Evolutionary conservation across 2,888 invertebrate species (phyloP).

Genomic region (Sarcophaga carnaria): DNA sequence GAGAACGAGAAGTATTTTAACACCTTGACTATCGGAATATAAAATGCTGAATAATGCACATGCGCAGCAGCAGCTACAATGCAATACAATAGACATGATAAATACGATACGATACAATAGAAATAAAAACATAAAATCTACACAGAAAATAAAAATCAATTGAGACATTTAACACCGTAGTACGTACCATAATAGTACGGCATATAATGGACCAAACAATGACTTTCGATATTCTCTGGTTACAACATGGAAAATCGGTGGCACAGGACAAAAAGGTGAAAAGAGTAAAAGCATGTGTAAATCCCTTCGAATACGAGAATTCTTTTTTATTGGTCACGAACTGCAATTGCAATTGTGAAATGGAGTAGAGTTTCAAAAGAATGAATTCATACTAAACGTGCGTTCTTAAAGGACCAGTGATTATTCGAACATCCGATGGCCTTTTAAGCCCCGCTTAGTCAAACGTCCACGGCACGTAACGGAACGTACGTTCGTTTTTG

Average conservation of each 20-base stretch:
- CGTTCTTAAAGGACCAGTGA: no score
- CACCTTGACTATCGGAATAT: slow-evolving; percentile 64
- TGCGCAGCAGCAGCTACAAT: slow-evolving; percentile 19
- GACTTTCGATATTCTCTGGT: slow-evolving; percentile 44
- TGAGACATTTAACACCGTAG: slow-evolving; percentile 64
- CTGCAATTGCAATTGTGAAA: slow-evolving; percentile 22
- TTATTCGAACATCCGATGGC: no score
- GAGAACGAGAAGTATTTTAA: slow-evolving; percentile 54
- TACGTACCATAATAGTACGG: slow-evolving; percentile 6
- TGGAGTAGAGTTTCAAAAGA: slow-evolving; percentile 6
- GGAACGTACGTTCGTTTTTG: no score
- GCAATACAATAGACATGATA: slow-evolving; percentile 50
- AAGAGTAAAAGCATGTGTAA: slow-evolving; percentile 66
- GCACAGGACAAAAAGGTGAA: slow-evolving; percentile 15
- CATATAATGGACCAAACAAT: slow-evolving; percentile 57
- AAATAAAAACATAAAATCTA: slow-evolving; percentile 51
- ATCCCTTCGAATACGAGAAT: slow-evolving; percentile 60
- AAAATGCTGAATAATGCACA: slow-evolving; percentile 60
- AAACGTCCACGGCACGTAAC: no score
- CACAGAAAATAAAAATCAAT: slow-evolving; percentile 52
- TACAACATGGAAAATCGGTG: slow-evolving; percentile 19
- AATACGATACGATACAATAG: slow-evolving; percentile 38
- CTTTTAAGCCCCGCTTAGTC: no score
- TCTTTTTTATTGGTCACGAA: slow-evolving; percentile 49
- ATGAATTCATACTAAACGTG: not conserved